A percentile compares a stretch with the other conserved stretches of the same genome.
These are phyloP conservation scores for Solenopsis fugax DNA, from an alignment of 1,140 invertebrate genomes.

Conservation along the genomic window DNA sequence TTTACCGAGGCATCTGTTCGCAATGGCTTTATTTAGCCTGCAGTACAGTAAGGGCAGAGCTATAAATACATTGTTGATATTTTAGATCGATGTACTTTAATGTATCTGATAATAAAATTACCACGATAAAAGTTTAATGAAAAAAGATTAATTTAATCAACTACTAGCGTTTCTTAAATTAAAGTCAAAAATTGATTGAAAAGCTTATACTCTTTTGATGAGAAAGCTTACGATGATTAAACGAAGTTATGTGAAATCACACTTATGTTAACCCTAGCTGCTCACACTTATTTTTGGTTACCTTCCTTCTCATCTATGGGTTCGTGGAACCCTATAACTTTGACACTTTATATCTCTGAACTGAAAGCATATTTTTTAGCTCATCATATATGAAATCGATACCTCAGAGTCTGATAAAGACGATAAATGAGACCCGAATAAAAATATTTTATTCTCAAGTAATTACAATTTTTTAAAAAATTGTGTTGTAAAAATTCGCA, in stretches of 20 bases:
- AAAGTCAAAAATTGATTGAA: background rate
- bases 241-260: background rate
- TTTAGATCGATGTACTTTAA: slow-evolving; percentile 16
- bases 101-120: background rate
- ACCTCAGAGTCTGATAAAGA: no score
- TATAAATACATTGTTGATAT: slow-evolving; percentile 33
- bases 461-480: no score
- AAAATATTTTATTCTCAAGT: no score
- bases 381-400: no score
- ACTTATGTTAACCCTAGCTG: background rate
- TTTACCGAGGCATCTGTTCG: slow-evolving; percentile 3
- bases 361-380: no score
- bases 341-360: no score
- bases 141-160: background rate
- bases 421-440: no score
- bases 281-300: no score
- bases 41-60: background rate
- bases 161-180: background rate
- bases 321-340: no score
- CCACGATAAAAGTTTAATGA: background rate
- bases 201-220: no score
- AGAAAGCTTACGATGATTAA: background rate
- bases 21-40: slow-evolving; percentile 17
- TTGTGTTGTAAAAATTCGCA: no score
- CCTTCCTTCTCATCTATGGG: no score